Base-by-base conservation (phyloP, 2,113 vertebrate genomes). In the Corydoras maculifer region DNA sequence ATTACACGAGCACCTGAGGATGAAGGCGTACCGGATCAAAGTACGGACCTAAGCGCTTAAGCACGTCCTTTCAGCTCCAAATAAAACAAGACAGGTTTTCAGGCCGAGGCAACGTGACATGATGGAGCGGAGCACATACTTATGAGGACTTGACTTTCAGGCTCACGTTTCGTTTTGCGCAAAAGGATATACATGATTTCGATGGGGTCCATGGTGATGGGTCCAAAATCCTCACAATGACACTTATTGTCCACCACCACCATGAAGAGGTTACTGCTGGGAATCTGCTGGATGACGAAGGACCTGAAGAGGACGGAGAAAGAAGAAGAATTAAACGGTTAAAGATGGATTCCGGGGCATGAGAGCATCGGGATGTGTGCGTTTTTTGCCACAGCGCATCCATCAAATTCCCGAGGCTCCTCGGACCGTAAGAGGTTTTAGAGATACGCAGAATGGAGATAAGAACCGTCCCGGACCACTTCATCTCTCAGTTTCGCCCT, bases 161-260 rank as follows among this genome's bases (percentile, higher is more conserved):
- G 18, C 18, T 25, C 18, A 25, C 18, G 18, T 25, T 25, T 25
- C 49, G 29, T 7, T 15, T 51, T 62, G 30, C 70, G 49, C 14
- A 4, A 75, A 91, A 98, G 97, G 97, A 99, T 99, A 99, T 99
- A 98, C 86, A 97, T 96, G 84, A 98, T 98, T 89, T 98, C 94
- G 54, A 98, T 89, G 81, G 95, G 95, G 2, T 94, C 93, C 96
- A 98, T 98, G 72, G 95, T 98, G 83, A 99, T 94, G 30, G 94
- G 94, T 72, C 90, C 88, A 70, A 91, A 71, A 14, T 92, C 89
- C 73, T 87, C 91, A 81, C 97, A 99, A 76, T 91, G 91, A 73
- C 97, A 99, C 80, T 94, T 93, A 65, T 93, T 95, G 84, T 97
- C 94, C 80, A 96, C 93, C 81, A 98, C 97, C 83, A 98, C 95